Base-by-base conservation (phyloP, 2,888 invertebrate species). In the Halocaridina rubra region DNA sequence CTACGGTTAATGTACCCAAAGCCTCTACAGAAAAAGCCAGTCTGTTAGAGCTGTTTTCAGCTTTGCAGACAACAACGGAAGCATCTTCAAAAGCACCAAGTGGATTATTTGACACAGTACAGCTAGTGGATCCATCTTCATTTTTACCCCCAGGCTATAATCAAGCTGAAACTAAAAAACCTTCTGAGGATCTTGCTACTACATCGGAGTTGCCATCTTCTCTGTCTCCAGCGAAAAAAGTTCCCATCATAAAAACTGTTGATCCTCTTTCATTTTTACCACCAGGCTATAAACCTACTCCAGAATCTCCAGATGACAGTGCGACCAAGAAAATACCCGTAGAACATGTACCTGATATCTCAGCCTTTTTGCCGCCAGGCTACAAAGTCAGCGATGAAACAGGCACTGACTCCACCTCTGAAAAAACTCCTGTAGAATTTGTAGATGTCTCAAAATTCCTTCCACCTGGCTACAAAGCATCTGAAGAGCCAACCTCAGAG, bases 131-230 rank as follows among this genome's bases (percentile, higher is more conserved):
- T 24, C 57, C 39, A 32, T 61, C 75, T 3, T 57, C 75, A 1
- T 86, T 86, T 78, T 33, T 86, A 27, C 84, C 86, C 29, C 64
- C 84, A 4, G 87, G 82, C 8, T n/a, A n/a, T n/a, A n/a, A n/a
- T n/a, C n/a, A n/a, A n/a, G n/a, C n/a, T n/a, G n/a, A n/a, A n/a
- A n/a, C n/a, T n/a, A 85, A 59, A 57, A 85, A 87, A 27, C 76
- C 79, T 7, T 46, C 77, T 3, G 72, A 80, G 19, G 61, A 80
- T 7, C 29, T 32, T 10, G 30, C 53, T 4, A 81, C 76, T 32
- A 61, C 80, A 3, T 30, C 78, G 30, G 39, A 76, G 16, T 74
- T 72, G 19, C 53, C 72, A 5, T 19, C 59, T 10, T 33, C 61
- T n/a, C 67, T 71, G 1, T 19, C 74, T 0, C 19, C 72, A 33